Base-by-base conservation (phyloP, 2,888 invertebrate species). In the Herminia tarsipennalis region DNA sequence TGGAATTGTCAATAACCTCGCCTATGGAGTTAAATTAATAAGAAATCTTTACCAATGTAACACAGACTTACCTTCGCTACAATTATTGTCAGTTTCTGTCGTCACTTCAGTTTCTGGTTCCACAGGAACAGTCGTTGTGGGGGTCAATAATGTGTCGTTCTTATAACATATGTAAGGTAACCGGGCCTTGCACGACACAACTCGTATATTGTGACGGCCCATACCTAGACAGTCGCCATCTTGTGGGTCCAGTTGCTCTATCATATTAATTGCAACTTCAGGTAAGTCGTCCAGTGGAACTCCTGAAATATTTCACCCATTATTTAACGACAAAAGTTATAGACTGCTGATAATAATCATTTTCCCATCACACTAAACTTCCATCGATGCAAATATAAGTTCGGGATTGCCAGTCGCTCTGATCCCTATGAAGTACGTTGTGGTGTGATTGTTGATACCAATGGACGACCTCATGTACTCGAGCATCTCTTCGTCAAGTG, bases 161-260 rank as follows among this genome's bases (percentile, higher is more conserved):
- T 24, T 25, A 10, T 42, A 42, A 17, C 42, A 42, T 12, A 42
- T 22, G 29, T 29, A 42, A 1, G 42, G 42, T n/a, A 42, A 9
- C 0, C 35, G 35, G n/a, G 13, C 13, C 16, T 3, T n/a, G 22
- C 42, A 42, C 5, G 28, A 5, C 12, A 35, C 29, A 0, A 22
- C 10, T 6, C 29, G 16, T 13, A 42, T 35, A 10, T 2, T 35
- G 12, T 17, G 8, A 1, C 22, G 2, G n/a, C 29, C 29, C 42
- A 42, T 35, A 17, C n/a, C 10, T 4, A 42, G 2, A 13, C 42
- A 42, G 5, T 42, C 16, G 1, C 42, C 42, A 1, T 35, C 9
- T 1, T 2, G 13, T 1, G 35, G 22, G 13, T 35, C 35, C 6
- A 42, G 3, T 2, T 29, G 14, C 5, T 28, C 17, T 2, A 24